These are phyloP conservation scores for Leptarthrus brevirostris DNA, from an alignment of 2,888 invertebrate species.

Conservation along the genomic window DNA sequence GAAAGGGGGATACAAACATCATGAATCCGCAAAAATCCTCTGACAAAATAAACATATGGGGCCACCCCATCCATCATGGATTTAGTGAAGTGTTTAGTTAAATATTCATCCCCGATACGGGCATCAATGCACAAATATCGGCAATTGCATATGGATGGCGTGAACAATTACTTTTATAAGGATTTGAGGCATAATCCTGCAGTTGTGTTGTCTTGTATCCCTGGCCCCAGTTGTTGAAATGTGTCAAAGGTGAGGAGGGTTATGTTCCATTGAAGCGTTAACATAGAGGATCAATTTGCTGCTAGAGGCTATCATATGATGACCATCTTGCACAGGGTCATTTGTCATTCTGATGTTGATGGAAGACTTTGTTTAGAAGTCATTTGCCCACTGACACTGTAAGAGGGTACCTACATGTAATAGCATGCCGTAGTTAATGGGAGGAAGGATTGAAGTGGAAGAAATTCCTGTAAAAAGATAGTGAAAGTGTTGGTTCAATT, in stretches of 20 bases:
- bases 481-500: no score
- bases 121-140: slow-evolving; percentile 30
- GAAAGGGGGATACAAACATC: neutral
- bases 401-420: neutral
- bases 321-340: slow-evolving; percentile 1
- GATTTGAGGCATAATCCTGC: slow-evolving; percentile 18
- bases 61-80: slow-evolving; percentile 30
- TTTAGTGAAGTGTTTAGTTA: slow-evolving; percentile 45
- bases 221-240: slow-evolving; percentile 1
- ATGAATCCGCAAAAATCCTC: slow-evolving; percentile 19
- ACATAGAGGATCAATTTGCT: slow-evolving; percentile 12
- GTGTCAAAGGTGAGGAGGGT: neutral
- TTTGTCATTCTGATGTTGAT: slow-evolving; percentile 32
- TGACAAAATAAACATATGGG: slow-evolving; percentile 20
- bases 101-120: slow-evolving; percentile 38
- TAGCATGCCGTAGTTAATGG: no score
- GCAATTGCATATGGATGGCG: slow-evolving; percentile 30
- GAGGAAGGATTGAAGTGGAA: no score
- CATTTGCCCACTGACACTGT: neutral
- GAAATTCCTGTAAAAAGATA: no score
- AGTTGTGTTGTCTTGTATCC: neutral
- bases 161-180: slow-evolving; percentile 42
- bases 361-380: slow-evolving; percentile 37
- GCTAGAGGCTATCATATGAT: slow-evolving; percentile 20
- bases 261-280: neutral